Evolutionary conservation across 2,797 vertebrate species (phyloP).

Genomic region (Poliocrania exsul): DNA sequence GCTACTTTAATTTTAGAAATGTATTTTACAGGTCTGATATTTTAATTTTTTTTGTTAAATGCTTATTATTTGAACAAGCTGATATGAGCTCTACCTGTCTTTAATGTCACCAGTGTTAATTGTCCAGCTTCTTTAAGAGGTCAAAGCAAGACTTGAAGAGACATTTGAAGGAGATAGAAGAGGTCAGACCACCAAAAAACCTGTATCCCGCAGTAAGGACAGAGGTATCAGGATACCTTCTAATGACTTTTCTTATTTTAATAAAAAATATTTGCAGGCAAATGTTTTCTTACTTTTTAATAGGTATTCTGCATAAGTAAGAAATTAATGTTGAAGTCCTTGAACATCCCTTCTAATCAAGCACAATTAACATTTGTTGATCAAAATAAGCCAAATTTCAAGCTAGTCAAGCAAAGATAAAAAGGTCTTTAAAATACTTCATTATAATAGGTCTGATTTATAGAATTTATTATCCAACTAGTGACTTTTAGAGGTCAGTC

Average conservation of each 20-base stretch:
- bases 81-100: neutral
- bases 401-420: slow-evolving; percentile 38
- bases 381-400: slow-evolving; percentile 49
- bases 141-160: neutral
- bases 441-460: slow-evolving; percentile 60
- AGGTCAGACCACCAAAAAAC: neutral
- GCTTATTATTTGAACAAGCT: slow-evolving; percentile 7
- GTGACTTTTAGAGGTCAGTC: slow-evolving; percentile 73
- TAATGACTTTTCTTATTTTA: neutral
- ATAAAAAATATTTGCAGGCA: neutral
- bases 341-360: neutral
- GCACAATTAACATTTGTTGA: slow-evolving; percentile 32
- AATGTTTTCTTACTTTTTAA: neutral
- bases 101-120: neutral
- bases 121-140: neutral
- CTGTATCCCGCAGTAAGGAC: neutral
- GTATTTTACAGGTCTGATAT: neutral
- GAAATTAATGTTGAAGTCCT: neutral
- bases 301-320: neutral
- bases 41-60: neutral
- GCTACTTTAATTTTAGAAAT: neutral
- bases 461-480: slow-evolving; percentile 71
- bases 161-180: neutral
- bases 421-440: slow-evolving; percentile 65
- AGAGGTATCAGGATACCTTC: neutral